Evolutionary conservation across 2,797 vertebrate species (phyloP).

Genomic region (Synanceia verrucosa): DNA sequence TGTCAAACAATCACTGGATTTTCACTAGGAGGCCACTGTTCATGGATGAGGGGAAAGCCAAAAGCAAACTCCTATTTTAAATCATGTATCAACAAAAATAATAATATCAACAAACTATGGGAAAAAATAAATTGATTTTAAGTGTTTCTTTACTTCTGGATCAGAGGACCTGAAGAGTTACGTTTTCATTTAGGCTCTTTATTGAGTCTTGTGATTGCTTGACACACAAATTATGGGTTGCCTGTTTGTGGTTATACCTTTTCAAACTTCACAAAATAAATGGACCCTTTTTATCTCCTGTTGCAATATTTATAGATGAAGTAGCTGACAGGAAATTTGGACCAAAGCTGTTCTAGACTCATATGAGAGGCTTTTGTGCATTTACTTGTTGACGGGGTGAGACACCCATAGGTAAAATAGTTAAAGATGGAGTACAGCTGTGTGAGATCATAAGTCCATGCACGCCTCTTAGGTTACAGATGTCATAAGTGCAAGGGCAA

Average conservation of each 20-base stretch:
- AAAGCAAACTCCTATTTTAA: too few species aligned
- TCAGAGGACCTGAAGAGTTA: not conserved
- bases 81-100: too few species aligned
- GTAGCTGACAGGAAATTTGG: not conserved
- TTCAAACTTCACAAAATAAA: not conserved
- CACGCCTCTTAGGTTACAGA: constrained; percentile 57
- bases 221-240: not conserved
- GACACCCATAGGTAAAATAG: not conserved
- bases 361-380: constrained; percentile 12
- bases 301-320: not conserved
- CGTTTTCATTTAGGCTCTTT: not conserved
- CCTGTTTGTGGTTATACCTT: not conserved
- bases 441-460: constrained; percentile 13
- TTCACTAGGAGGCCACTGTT: too few species aligned
- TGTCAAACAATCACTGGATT: too few species aligned
- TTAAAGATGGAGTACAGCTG: constrained; percentile 29
- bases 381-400: constrained; percentile 22
- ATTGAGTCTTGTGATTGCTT: not conserved
- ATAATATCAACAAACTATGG: too few species aligned
- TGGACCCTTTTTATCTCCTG: not conserved
- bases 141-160: not conserved
- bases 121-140: too few species aligned
- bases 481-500: constrained; percentile 57
- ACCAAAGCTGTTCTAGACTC: not conserved
- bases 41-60: too few species aligned